Evolutionary conservation across 2,888 invertebrate genomes (phyloP).

Genomic region (Dryobota labecula): DNA sequence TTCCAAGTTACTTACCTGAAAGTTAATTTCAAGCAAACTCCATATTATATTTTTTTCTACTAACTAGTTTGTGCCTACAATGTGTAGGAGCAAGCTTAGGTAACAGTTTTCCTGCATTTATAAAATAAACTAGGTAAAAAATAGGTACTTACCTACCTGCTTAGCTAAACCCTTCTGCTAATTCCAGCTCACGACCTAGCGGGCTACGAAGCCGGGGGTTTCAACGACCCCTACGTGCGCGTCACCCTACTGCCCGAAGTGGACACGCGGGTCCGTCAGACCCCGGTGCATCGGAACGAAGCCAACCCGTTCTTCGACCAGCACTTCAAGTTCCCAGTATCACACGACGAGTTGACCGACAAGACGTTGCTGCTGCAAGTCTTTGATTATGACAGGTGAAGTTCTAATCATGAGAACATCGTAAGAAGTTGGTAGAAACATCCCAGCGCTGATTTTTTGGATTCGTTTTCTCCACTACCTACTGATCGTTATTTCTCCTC

Average conservation of each 20-base stretch:
- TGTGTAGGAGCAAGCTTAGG: background rate
- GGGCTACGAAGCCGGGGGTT: slow-evolving; percentile 96
- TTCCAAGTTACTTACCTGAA: background rate
- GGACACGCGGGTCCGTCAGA: slow-evolving; percentile 96
- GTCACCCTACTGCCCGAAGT: slow-evolving; percentile 95
- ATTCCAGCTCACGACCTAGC: slow-evolving; percentile 94
- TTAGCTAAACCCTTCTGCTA: background rate
- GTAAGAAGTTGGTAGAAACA: too few relatives aligned
- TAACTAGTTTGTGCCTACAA: background rate
- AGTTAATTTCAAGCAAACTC: background rate
- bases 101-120: background rate
- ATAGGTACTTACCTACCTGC: background rate
- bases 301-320: slow-evolving; percentile 97
- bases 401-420: background rate
- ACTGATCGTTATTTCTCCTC: too few relatives aligned
- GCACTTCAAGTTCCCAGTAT: slow-evolving; percentile 97
- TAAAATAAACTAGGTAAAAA: background rate
- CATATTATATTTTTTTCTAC: background rate
- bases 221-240: slow-evolving; percentile 97
- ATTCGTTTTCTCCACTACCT: too few relatives aligned
- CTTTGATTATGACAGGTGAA: slow-evolving; percentile 90
- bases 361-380: slow-evolving; percentile 94
- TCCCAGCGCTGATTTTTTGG: too few relatives aligned
- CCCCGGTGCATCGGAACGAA: slow-evolving; percentile 95
- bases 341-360: slow-evolving; percentile 95